Conservation (phyloP, 2,113 vertebrate species). For the Lophotis ruficrista region DNA sequence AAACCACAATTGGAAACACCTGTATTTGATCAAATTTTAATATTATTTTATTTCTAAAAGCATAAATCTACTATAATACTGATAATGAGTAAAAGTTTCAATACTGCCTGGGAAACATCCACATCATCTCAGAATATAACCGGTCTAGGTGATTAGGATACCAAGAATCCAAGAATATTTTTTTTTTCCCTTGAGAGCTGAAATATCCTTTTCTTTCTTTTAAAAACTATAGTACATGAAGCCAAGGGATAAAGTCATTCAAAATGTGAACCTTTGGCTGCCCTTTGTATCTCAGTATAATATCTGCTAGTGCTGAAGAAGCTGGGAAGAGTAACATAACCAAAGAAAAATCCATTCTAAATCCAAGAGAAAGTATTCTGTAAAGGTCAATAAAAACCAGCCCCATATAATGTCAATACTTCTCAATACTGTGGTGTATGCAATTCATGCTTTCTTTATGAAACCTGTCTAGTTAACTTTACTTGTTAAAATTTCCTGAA, state of each 20-base stretch:
- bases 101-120: not conserved
- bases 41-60: not conserved
- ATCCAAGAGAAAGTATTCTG: not conserved
- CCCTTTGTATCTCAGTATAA: not conserved
- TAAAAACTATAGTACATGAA: not conserved
- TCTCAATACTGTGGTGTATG: not conserved
- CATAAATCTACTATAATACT: not conserved
- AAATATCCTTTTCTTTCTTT: not conserved
- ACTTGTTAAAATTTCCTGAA: not conserved
- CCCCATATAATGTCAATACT: not conserved
- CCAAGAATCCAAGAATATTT: not conserved
- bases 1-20: not conserved
- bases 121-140: not conserved
- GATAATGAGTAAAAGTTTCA: not conserved
- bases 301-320: not conserved
- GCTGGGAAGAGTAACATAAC: conserved; percentile 2
- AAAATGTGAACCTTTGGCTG: not conserved
- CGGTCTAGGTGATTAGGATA: not conserved
- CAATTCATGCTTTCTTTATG: not conserved
- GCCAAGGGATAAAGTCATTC: not conserved
- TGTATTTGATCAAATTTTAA: not conserved
- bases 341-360: not conserved
- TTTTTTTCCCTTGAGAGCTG: not conserved
- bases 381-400: not conserved
- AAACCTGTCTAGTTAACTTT: not conserved